Conservation (phyloP, 2,797 vertebrate species). For the Sphenopsis melanotis region DNA sequence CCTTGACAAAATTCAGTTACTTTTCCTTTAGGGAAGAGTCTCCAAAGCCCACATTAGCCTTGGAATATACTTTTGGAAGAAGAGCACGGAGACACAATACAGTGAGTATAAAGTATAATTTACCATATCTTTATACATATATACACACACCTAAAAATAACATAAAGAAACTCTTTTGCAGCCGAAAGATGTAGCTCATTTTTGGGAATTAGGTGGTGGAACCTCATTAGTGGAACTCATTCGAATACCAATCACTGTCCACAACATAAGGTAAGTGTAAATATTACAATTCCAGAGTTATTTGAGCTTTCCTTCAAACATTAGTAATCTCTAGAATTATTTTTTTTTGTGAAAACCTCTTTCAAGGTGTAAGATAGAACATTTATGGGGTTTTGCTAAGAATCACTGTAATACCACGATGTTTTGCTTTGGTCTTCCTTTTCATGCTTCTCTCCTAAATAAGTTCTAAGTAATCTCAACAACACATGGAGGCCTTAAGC, state of each 20-base stretch:
- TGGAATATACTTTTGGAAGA: slow-evolving; percentile 95
- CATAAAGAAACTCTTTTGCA: slow-evolving; percentile 59
- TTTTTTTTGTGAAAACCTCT: background rate
- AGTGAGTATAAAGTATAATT: slow-evolving; percentile 72
- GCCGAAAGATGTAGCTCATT: slow-evolving; percentile 93
- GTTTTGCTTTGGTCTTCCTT: background rate
- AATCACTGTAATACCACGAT: background rate
- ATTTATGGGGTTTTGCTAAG: background rate
- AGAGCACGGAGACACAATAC: slow-evolving; percentile 86
- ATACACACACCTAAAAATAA: background rate
- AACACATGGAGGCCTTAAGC: background rate
- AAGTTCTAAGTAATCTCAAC: background rate
- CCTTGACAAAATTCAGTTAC: background rate
- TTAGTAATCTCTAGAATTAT: background rate
- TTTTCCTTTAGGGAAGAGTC: slow-evolving; percentile 85
- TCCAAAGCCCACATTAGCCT: slow-evolving; percentile 90
- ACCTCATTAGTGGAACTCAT: slow-evolving; percentile 89
- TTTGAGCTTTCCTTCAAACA: background rate
- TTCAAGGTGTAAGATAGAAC: background rate
- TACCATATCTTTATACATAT: background rate
- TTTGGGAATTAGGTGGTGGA: slow-evolving; percentile 97
- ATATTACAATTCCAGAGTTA: background rate
- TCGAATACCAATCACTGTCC: slow-evolving; percentile 84
- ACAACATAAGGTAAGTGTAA: slow-evolving; percentile 78
- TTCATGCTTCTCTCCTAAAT: background rate